Evolutionary conservation across 2,797 vertebrate genomes (phyloP).

Genomic region (Uromys caudimaculatus): DNA sequence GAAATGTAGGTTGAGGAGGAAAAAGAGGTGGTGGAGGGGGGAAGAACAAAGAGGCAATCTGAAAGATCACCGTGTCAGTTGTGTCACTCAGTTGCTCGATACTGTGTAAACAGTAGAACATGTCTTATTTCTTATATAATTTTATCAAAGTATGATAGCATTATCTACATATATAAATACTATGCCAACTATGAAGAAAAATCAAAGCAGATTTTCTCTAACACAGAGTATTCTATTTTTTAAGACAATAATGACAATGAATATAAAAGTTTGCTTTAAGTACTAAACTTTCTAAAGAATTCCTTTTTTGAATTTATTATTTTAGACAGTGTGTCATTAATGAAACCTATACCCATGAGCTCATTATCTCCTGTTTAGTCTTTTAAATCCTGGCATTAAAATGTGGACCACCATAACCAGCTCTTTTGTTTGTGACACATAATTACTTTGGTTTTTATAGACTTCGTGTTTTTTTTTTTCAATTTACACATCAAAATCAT

Average conservation of each 20-base stretch:
- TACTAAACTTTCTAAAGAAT: background rate
- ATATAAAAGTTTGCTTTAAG: slow-evolving; percentile 37
- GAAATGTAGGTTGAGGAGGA: background rate
- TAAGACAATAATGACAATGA: slow-evolving; percentile 11
- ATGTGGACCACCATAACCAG: background rate
- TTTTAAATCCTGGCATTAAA: background rate
- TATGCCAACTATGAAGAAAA: slow-evolving; percentile 39
- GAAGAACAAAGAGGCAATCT: background rate
- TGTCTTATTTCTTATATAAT: slow-evolving; percentile 43
- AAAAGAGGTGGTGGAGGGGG: background rate
- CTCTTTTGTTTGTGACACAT: background rate
- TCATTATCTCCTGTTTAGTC: background rate
- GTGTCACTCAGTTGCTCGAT: background rate
- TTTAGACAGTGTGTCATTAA: background rate
- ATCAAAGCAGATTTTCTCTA: background rate
- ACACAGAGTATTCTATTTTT: background rate
- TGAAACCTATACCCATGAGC: no score
- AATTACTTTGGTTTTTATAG: background rate
- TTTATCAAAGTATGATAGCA: background rate
- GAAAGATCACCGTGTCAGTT: background rate
- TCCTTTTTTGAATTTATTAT: background rate
- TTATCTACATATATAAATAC: slow-evolving; percentile 17
- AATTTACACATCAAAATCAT: background rate
- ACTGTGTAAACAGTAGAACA: background rate
- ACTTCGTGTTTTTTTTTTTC: background rate